These are phyloP conservation scores for Drosophila auraria DNA, from an alignment of 1,140 invertebrate species.

Conservation along the genomic window DNA sequence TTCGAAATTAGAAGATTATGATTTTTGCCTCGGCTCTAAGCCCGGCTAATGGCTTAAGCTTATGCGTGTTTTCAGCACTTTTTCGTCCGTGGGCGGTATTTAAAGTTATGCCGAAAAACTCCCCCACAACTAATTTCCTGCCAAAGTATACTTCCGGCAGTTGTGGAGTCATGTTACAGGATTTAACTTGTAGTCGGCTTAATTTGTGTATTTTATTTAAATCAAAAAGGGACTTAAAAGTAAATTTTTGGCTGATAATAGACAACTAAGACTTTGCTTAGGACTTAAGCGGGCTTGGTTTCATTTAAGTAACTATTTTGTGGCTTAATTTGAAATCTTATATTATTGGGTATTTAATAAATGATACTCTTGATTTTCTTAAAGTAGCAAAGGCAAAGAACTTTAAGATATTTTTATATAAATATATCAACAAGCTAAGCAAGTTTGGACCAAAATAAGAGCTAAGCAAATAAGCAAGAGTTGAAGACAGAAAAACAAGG, in stretches of 20 bases:
- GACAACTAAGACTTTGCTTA: neutral
- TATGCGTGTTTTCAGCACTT: slow-evolving; percentile 45
- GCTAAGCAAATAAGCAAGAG: slow-evolving; percentile 4
- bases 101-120: slow-evolving; percentile 22
- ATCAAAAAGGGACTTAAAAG: neutral
- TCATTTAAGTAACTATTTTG: neutral
- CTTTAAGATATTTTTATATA: no score
- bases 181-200: slow-evolving; percentile 15
- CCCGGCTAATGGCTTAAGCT: slow-evolving; percentile 72
- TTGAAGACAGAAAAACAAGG: neutral
- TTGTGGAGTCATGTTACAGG: neutral
- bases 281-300: neutral
- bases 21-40: slow-evolving; percentile 66
- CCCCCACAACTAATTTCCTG: slow-evolving; percentile 39
- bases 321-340: neutral
- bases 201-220: neutral
- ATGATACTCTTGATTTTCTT: no score
- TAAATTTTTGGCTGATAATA: neutral
- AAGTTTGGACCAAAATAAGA: neutral
- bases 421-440: neutral
- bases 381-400: neutral
- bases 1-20: slow-evolving; percentile 75
- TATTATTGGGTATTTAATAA: no score
- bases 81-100: slow-evolving; percentile 11
- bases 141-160: slow-evolving; percentile 27